phyloP scores from a whole-genome alignment of 37 sponge, comb jelly and placozoan species.

The Oscarella lobularis region DNA sequence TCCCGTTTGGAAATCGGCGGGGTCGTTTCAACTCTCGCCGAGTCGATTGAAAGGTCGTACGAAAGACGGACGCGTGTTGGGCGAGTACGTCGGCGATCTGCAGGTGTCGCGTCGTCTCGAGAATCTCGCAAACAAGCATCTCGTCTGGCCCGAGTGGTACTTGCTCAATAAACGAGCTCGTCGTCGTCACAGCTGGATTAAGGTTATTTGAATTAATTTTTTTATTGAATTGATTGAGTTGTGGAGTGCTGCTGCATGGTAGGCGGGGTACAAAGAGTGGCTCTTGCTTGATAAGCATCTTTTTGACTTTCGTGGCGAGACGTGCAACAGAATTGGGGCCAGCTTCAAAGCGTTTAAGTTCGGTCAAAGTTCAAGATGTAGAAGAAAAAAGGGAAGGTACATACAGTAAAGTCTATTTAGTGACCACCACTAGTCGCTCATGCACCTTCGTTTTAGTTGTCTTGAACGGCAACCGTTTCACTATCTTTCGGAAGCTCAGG shows the following conservation, averaged over 20 bases:
- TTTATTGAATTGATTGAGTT: too few species aligned
- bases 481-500: neutral
- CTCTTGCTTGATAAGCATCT: slow-evolving; percentile 54
- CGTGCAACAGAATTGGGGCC: slow-evolving; percentile 54
- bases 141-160: slow-evolving; percentile 1
- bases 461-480: neutral
- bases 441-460: too few species aligned
- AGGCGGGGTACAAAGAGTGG: slow-evolving; percentile 56
- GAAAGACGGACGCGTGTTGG: neutral
- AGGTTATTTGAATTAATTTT: too few species aligned
- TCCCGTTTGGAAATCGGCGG: slow-evolving; percentile 44
- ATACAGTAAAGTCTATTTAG: too few species aligned
- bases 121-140: neutral
- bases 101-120: neutral
- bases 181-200: neutral
- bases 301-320: slow-evolving; percentile 23
- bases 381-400: neutral
- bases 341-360: slow-evolving; percentile 10
- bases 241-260: neutral
- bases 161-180: neutral
- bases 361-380: neutral
- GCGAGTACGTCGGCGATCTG: neutral
- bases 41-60: neutral
- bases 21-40: slow-evolving; percentile 8
- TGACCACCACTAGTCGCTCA: too few species aligned